Conservation (phyloP, 2,888 invertebrate species). For the Corythucha ciliata region DNA sequence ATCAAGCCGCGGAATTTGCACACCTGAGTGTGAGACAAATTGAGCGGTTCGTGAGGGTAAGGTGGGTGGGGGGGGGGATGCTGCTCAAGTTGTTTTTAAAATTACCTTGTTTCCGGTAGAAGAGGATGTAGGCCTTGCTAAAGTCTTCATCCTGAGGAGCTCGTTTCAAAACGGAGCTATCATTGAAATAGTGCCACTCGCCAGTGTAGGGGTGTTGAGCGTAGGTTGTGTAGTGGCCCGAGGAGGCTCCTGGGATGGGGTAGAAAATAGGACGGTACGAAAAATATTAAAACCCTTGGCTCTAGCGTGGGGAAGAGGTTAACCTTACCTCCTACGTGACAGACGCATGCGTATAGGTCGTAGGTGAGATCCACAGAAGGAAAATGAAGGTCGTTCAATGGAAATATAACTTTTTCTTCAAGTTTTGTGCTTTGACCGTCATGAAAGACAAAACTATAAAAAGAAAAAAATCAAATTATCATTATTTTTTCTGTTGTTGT, state of each 20-base stretch:
- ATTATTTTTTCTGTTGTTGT: too few species aligned
- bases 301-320: too few species aligned
- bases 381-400: constrained; percentile 48
- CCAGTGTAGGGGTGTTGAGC: constrained; percentile 48
- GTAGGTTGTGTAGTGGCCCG: constrained; percentile 55
- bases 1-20: too few species aligned
- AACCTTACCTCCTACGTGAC: constrained; percentile 52
- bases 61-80: too few species aligned
- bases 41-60: too few species aligned
- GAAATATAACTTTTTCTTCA: constrained; percentile 53
- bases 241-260: constrained; percentile 45
- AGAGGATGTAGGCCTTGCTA: constrained; percentile 53
- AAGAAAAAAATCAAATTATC: too few species aligned
- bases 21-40: too few species aligned
- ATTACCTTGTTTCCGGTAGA: constrained; percentile 47
- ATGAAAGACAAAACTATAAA: constrained; percentile 52
- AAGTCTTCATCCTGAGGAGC: constrained; percentile 50
- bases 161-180: constrained; percentile 47
- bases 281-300: not conserved
- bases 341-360: constrained; percentile 53
- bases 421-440: constrained; percentile 53
- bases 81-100: too few species aligned
- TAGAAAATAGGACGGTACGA: not conserved
- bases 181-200: constrained; percentile 54
- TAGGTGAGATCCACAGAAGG: constrained; percentile 43